Base-by-base conservation (phyloP, 2,113 vertebrate genomes). In the Peucedramus taeniatus region DNA sequence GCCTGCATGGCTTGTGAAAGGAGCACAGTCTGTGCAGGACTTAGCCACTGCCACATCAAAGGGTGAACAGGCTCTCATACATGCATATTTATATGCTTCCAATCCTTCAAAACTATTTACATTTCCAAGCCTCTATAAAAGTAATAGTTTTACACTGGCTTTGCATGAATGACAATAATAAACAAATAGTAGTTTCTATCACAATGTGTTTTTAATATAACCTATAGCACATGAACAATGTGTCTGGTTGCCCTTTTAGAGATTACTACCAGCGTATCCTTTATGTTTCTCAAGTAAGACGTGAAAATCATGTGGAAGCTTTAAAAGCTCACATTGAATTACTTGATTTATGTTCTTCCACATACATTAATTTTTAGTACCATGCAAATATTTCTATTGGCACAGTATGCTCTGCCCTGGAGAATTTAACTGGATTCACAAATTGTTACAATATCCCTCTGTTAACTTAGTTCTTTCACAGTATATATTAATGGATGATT, bases 351-450 rank as follows among this genome's bases (percentile, higher is more conserved):
- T 84, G 30, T 84, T 87, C 81, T 93, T 93, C 60, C 45, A 66
- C 45, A 87, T 82, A 72, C 37, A 65, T 89, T 96, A 81, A 56
- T 84, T 94, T 96, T 95, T 92, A 94, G 81, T 53, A 42, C 81
- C 51, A 53, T 57, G 40, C 61, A 95, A 94, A 94, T 95, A 93
- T 96, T 94, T 94, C 18, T 68, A 7, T 60, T 97, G 94, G 91
- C 91, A 64, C 31, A 37, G 15, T 47, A 44, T 45, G 9, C 37
- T 10, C 22, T 71, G 26, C 77, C 89, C 87, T 89, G 53, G 51
- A 89, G 56, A 89, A 95, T 91, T 80, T 89, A 78, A 78, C 72
- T 72, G 47, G 53, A 87, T 95, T 92, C 50, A 76, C 28, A 85
- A 78, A 65, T 84, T 84, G 42, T 60, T 64, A 91, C 57, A 94